Conservation (phyloP, 2,888 invertebrate species). For the Maniola hyperantus region DNA sequence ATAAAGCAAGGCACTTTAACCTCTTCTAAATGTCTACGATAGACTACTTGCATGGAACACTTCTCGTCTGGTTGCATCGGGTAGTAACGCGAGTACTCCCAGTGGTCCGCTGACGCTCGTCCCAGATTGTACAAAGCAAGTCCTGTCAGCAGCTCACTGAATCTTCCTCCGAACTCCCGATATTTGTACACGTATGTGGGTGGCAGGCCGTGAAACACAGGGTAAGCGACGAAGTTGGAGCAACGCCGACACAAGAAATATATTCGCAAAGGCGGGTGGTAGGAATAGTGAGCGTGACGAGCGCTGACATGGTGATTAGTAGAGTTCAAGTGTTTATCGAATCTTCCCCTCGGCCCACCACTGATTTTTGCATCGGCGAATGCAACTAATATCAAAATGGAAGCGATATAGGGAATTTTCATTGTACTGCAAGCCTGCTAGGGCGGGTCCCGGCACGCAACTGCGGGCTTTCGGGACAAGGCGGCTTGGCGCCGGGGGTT, state of each 20-base stretch:
- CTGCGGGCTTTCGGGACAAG: constrained; percentile 59
- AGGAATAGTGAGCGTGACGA: constrained; percentile 64
- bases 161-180: constrained; percentile 63
- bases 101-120: constrained; percentile 53
- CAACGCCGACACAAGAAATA: constrained; percentile 65
- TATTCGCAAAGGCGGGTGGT: constrained; percentile 68
- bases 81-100: constrained; percentile 56
- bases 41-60: constrained; percentile 68
- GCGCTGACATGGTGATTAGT: constrained; percentile 53
- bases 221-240: constrained; percentile 57
- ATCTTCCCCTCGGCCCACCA: constrained; percentile 58
- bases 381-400: constrained; percentile 45
- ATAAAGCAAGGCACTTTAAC: constrained; percentile 68
- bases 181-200: constrained; percentile 71
- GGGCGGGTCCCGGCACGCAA: constrained; percentile 66
- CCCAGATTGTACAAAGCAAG: constrained; percentile 73
- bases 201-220: constrained; percentile 67
- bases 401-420: constrained; percentile 49
- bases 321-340: constrained; percentile 39
- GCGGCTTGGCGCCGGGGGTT: constrained; percentile 59
- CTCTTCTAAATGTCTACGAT: constrained; percentile 62
- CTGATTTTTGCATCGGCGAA: constrained; percentile 55
- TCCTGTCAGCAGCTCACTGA: constrained; percentile 64
- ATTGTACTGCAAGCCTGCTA: constrained; percentile 65
- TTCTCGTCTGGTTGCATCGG: constrained; percentile 55